Conservation (phyloP, 2,113 vertebrate species). For the Microtus ochrogaster region DNA sequence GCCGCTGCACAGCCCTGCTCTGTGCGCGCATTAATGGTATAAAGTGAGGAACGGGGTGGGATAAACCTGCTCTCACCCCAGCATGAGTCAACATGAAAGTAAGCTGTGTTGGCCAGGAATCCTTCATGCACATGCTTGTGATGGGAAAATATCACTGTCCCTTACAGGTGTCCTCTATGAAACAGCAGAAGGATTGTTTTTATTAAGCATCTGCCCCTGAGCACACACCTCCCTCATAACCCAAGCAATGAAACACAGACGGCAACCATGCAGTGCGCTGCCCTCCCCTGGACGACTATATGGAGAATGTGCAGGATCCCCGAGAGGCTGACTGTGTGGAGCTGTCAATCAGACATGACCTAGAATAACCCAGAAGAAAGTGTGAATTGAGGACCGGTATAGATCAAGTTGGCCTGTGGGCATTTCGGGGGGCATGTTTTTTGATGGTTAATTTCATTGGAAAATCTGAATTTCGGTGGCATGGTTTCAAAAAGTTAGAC, state of each 20-base stretch:
- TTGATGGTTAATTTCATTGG: background rate
- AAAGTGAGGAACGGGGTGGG: background rate
- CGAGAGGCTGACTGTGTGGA: background rate
- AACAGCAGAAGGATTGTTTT: background rate
- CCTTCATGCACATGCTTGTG: background rate
- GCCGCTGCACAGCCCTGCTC: too few species aligned
- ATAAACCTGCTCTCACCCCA: background rate
- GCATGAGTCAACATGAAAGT: background rate
- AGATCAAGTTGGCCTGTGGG: background rate
- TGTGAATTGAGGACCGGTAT: background rate
- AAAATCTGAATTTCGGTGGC: background rate
- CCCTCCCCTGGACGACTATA: background rate
- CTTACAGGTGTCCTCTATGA: accelerated
- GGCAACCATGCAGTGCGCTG: accelerated
- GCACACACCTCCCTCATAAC: background rate
- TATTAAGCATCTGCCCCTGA: background rate
- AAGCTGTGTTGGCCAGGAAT: background rate
- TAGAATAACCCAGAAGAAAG: background rate
- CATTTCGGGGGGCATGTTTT: background rate
- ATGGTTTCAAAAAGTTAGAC: background rate
- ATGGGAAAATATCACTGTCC: background rate
- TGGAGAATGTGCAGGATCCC: background rate
- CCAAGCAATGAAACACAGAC: background rate
- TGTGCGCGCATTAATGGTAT: too few species aligned
- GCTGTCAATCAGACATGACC: background rate